phyloP scores from a whole-genome alignment of 2,113 vertebrate genomes.

The Nipponia nippon region DNA sequence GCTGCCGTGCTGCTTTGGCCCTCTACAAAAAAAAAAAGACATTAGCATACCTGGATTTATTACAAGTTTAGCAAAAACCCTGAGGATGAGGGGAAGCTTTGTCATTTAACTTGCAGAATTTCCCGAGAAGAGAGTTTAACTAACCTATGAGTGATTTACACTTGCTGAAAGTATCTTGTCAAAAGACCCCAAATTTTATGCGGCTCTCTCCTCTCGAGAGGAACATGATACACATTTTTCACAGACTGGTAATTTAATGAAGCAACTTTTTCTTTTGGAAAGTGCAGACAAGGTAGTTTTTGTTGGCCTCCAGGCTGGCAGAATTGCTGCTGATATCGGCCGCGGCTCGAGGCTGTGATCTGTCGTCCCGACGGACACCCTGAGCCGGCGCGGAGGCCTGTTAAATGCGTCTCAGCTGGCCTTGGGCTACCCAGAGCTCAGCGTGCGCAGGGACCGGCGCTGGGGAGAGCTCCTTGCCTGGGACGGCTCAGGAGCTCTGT shows the following conservation, averaged over 20 bases:
- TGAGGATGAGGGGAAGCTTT: not conserved
- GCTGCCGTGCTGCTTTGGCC: fast-evolving
- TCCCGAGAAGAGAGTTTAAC: not conserved
- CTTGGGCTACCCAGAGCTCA: not conserved
- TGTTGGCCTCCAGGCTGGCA: not conserved
- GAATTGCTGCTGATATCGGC: not conserved
- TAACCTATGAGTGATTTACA: not conserved
- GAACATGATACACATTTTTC: not conserved
- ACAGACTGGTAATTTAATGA: constrained; percentile 17
- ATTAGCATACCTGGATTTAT: not conserved
- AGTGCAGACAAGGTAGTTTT: constrained; percentile 2
- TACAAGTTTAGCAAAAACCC: not conserved
- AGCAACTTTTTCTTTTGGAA: not conserved
- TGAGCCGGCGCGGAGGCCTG: not conserved
- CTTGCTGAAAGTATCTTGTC: not conserved
- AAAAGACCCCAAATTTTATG: not conserved
- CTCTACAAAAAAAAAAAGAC: not conserved
- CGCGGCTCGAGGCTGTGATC: not conserved
- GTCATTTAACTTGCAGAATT: not conserved
- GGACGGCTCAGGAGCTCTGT: not conserved
- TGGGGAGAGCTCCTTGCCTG: not conserved
- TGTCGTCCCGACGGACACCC: not conserved
- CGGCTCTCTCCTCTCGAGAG: not conserved
- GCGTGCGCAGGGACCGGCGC: fast-evolving
- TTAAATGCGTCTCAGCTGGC: not conserved